phyloP scores from a whole-genome alignment of 2,113 vertebrate genomes.

The Rhadina sibilatrix region DNA sequence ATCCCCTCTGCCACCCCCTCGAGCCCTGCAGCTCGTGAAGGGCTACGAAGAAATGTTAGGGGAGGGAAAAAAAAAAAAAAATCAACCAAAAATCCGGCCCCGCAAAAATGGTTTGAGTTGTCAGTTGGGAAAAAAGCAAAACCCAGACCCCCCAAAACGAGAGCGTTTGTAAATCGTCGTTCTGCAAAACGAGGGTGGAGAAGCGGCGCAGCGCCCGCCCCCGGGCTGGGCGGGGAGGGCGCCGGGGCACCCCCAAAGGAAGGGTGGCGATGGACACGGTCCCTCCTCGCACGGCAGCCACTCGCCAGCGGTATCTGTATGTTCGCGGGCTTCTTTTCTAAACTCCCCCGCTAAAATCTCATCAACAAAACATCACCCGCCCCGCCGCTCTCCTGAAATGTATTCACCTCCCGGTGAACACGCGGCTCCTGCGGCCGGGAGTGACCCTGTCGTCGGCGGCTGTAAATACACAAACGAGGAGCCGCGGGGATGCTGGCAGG shows the following conservation, averaged over 20 bases:
- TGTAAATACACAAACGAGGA: background rate
- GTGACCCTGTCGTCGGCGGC: background rate
- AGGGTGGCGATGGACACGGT: accelerated
- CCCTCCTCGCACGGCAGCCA: background rate
- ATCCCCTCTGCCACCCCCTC: background rate
- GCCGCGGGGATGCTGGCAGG: background rate
- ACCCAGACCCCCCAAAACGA: accelerated
- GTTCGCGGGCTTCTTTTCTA: background rate
- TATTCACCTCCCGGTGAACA: background rate
- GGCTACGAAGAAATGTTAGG: too few relatives aligned
- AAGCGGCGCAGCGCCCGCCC: background rate
- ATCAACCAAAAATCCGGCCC: too few relatives aligned
- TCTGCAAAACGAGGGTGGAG: background rate
- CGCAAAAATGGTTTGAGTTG: background rate
- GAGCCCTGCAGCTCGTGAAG: background rate
- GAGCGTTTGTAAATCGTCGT: background rate
- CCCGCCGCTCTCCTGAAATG: background rate
- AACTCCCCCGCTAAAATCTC: background rate
- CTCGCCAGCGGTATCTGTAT: accelerated
- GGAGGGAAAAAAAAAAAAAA: background rate
- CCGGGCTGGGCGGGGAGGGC: background rate
- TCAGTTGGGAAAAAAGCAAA: background rate
- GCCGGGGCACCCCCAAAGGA: background rate
- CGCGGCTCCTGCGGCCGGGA: background rate
- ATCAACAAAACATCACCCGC: background rate